phyloP scores from a whole-genome alignment of 2,888 invertebrate species.

The Zhengitettix transpicula region DNA sequence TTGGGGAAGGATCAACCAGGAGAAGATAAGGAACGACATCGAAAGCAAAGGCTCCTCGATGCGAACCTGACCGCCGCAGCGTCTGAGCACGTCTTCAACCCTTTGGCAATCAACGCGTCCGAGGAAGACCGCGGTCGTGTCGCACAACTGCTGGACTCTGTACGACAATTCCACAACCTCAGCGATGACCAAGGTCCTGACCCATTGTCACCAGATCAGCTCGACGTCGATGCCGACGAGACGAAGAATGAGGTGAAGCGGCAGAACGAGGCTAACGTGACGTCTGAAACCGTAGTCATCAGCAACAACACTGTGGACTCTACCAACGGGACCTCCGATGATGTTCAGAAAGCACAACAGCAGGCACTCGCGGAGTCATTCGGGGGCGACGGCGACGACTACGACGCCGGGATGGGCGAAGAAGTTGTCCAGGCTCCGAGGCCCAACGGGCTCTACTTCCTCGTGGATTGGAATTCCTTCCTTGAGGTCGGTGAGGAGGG shows the following conservation, averaged over 20 bases:
- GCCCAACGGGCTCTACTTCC: slow-evolving; percentile 66
- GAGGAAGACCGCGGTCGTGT: neutral
- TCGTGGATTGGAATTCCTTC: slow-evolving; percentile 75
- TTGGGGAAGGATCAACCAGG: neutral
- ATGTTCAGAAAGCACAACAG: neutral
- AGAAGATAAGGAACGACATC: neutral
- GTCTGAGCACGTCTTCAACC: neutral
- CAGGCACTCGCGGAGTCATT: neutral
- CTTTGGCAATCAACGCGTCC: neutral
- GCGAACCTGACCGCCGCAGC: neutral
- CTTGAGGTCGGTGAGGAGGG: slow-evolving; percentile 61
- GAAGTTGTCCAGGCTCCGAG: slow-evolving; percentile 30
- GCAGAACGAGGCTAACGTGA: slow-evolving; percentile 22
- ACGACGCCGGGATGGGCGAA: neutral
- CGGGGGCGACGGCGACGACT: neutral
- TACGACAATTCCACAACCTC: neutral
- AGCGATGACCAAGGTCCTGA: neutral
- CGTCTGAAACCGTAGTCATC: slow-evolving; percentile 7
- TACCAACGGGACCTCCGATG: slow-evolving; percentile 7
- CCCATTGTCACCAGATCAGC: slow-evolving; percentile 16
- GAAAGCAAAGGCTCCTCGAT: neutral
- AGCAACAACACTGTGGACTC: slow-evolving; percentile 4
- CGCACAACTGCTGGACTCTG: neutral
- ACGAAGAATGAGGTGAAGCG: slow-evolving; percentile 34
- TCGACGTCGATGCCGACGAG: slow-evolving; percentile 23